phyloP scores from a whole-genome alignment of 2,113 vertebrate species.

The Larimichthys polyactis region DNA sequence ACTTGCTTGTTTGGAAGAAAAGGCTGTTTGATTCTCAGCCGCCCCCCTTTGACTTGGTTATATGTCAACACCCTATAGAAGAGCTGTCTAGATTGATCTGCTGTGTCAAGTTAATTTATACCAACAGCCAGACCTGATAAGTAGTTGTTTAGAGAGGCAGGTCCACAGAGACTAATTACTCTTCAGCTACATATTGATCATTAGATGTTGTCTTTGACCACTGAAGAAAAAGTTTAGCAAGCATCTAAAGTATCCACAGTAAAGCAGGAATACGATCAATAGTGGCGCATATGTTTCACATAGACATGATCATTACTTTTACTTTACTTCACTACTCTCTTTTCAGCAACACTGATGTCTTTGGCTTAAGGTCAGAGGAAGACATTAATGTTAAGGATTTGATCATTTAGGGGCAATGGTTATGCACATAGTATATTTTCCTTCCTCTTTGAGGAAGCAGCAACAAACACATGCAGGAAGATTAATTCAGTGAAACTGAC shows the following conservation, averaged over 20 bases:
- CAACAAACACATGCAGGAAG: neutral
- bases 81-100: constrained; percentile 55
- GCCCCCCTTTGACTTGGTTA: constrained; percentile 35
- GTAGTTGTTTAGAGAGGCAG: constrained; percentile 44
- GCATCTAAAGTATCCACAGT: constrained; percentile 8
- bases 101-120: constrained; percentile 62
- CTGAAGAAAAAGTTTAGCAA: constrained; percentile 41
- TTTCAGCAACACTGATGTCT: constrained; percentile 1
- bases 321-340: neutral
- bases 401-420: neutral
- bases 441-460: neutral
- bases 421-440: neutral
- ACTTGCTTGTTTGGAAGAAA: neutral
- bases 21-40: constrained; percentile 16
- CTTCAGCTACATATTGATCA: constrained; percentile 62
- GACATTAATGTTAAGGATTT: neutral
- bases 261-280: neutral
- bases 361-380: neutral
- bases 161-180: constrained; percentile 72
- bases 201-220: constrained; percentile 11
- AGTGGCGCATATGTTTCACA: neutral
- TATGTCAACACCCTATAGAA: constrained; percentile 12
- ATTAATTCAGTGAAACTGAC: neutral
- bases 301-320: constrained; percentile 5
- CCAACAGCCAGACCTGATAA: constrained; percentile 40